Conservation (phyloP, 2,113 vertebrate genomes). For the Centropus unirufus region DNA sequence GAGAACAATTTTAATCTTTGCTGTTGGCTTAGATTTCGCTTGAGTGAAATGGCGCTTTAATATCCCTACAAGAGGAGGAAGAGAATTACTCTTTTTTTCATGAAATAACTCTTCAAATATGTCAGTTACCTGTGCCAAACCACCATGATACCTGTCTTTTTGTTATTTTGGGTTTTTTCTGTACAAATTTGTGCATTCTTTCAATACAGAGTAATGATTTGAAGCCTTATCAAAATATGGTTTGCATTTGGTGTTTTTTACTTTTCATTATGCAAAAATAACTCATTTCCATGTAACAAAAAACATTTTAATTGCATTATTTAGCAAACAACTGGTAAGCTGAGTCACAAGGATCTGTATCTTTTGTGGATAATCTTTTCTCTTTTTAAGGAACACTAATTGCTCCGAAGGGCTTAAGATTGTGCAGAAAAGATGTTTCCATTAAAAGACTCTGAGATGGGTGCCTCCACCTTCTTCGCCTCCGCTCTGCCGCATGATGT, state of each 20-base stretch:
- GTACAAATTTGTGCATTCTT: accelerated
- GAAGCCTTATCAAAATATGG: background rate
- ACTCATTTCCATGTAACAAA: background rate
- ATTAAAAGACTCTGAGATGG: conserved; percentile 89
- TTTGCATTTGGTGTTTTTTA: background rate
- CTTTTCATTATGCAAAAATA: background rate
- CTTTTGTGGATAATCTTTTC: background rate
- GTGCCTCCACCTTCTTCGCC: conserved; percentile 96
- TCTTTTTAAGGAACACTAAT: background rate
- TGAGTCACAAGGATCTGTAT: background rate
- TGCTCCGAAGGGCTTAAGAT: background rate
- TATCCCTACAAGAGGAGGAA: background rate
- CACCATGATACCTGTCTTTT: background rate
- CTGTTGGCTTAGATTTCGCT: background rate
- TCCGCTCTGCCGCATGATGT: conserved; percentile 97
- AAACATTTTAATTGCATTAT: background rate
- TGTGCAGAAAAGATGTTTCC: conserved; percentile 81
- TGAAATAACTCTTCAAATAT: background rate
- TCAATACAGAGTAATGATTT: background rate
- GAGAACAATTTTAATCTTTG: background rate
- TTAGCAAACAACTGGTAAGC: background rate
- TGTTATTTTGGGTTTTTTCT: no score
- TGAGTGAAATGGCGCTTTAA: background rate
- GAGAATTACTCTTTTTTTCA: background rate
- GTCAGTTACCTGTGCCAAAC: background rate